Base-by-base conservation (phyloP, 2,113 vertebrate genomes). In the Oncorhynchus gorbuscha region DNA sequence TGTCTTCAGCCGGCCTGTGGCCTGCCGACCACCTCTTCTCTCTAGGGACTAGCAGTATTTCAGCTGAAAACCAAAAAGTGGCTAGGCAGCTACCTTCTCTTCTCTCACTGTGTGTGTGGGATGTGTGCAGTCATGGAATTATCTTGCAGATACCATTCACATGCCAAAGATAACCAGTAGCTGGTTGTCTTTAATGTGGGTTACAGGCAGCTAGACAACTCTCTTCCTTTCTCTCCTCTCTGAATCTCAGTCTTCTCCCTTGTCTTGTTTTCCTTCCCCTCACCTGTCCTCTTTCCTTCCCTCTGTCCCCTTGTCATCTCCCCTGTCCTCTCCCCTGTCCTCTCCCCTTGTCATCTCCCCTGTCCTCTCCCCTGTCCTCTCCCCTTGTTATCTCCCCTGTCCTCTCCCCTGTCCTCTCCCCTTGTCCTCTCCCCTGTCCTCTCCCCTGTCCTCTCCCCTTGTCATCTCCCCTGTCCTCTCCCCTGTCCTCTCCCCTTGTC, bases 51-150 rank as follows among this genome's bases (percentile, higher is more conserved):
- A 18, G 51, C 51, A 16, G 51, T 55, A 18, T 18, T 18, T 55
- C 4, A 5, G 51, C 39, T 45, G 2, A 45, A 45, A 45, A 45
- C 39, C 9, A 9, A 11, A 45, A 9, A 45, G 39, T 39, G 2
- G 39, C 39, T 2, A 9, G 35, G 35, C 0, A 87, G 81, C 26
- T 18, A 84, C 81, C 82, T 86, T 88, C 77, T 22, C 20, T 85
- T 45, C 68, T 84, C 82, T 88, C 85, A 73, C 80, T 82, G 83
- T 68, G 82, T 85, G 87, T 69, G 84, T 87, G 88, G 83, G 88
- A 76, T 16, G 22, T 4, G 66, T 8, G 12, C 89, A 87, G 82
- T 86, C 90, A 51, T 69, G 35, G 73, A 86, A 84, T 86, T 79
- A 87, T 88, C 87, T 86, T 83, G 79, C 22, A 0, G 45, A 77